Evolutionary conservation across 2,888 invertebrate genomes (phyloP).

Genomic region (Hemithea aestivaria): DNA sequence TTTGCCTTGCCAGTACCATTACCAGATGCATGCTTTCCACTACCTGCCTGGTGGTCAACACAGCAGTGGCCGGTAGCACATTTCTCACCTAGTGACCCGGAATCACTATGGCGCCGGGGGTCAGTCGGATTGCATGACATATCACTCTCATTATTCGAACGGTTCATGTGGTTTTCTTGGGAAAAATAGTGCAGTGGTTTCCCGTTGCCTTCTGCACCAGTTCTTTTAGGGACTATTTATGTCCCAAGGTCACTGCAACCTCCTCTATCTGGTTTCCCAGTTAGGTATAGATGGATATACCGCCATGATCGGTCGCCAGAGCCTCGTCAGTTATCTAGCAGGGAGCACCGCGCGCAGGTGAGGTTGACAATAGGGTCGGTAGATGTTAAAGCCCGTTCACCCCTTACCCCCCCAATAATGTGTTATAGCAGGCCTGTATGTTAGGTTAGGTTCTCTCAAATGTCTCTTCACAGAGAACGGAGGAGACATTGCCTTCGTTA

Average conservation of each 20-base stretch:
- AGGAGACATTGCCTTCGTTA: too few species aligned
- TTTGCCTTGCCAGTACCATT: background rate
- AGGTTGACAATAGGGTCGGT: conserved; percentile 10
- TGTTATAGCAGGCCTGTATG: too few species aligned
- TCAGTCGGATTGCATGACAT: background rate
- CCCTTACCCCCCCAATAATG: background rate
- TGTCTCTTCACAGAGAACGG: too few species aligned
- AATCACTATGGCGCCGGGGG: background rate
- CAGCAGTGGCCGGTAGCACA: too few species aligned
- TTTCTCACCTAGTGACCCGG: too few species aligned
- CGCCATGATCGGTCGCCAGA: conserved; percentile 9
- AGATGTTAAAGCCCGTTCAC: conserved; percentile 6
- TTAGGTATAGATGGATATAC: background rate
- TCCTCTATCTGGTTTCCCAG: too few species aligned
- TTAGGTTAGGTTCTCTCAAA: too few species aligned
- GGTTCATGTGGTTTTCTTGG: background rate
- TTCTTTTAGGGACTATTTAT: conserved; percentile 15
- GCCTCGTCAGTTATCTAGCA: conserved; percentile 6
- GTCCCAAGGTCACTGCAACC: conserved; percentile 10
- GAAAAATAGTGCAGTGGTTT: conserved; percentile 19
- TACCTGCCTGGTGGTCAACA: too few species aligned
- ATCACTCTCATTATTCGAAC: too few species aligned
- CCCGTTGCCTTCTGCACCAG: conserved; percentile 23
- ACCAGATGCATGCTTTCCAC: background rate
- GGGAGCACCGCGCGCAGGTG: conserved; percentile 12